phyloP scores from a whole-genome alignment of 2,797 vertebrate species.

The Buceros bicornis region DNA sequence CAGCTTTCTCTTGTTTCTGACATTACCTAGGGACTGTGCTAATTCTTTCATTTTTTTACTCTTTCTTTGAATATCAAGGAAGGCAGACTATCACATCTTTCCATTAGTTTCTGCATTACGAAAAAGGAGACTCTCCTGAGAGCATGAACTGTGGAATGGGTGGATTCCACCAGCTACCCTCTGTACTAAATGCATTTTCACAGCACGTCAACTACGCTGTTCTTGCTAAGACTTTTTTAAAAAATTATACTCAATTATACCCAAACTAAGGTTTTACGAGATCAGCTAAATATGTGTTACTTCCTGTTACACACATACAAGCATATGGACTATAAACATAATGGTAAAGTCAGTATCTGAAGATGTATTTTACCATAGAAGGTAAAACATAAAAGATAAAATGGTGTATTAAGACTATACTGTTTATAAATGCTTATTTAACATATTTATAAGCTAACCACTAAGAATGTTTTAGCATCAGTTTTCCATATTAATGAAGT shows the following conservation, averaged over 20 bases:
- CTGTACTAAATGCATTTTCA: not conserved
- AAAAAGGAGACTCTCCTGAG: not conserved
- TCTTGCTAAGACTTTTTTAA: not conserved
- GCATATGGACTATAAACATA: not conserved
- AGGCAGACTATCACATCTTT: not conserved
- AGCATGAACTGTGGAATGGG: not conserved
- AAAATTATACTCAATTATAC: not conserved
- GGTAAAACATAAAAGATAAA: not conserved
- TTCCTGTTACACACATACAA: not conserved
- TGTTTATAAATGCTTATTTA: not conserved
- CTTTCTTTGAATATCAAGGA: not conserved
- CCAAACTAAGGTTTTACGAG: not conserved
- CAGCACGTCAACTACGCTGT: not conserved
- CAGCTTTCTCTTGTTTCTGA: not conserved
- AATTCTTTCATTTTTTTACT: not conserved
- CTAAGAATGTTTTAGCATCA: not conserved
- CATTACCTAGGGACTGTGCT: not conserved
- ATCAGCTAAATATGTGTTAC: not conserved
- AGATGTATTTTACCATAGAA: not conserved
- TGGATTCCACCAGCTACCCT: not conserved
- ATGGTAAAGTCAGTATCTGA: not conserved
- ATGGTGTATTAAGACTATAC: not conserved
- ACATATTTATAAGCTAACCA: not conserved
- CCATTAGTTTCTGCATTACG: not conserved
- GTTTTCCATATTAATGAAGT: not conserved